Conservation (phyloP, 2,113 vertebrate species). For the Zootoca vivipara region DNA sequence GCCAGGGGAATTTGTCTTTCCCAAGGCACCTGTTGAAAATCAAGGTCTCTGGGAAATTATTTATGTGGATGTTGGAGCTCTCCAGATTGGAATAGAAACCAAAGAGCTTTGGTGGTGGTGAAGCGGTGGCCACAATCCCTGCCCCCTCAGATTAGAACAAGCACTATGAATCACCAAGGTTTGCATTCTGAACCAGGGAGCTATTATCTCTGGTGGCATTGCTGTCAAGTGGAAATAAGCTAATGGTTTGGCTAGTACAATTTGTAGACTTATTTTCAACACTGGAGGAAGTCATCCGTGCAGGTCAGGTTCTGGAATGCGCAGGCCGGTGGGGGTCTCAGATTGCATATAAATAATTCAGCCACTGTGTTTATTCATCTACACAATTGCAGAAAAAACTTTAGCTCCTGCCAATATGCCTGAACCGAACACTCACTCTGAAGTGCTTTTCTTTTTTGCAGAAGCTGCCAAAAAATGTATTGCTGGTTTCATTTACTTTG, state of each 20-base stretch:
- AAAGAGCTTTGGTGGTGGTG: neutral
- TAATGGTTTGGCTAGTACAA: neutral
- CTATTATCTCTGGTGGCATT: neutral
- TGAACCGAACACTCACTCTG: neutral
- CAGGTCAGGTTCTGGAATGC: neutral
- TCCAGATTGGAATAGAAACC: neutral
- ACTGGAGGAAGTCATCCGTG: neutral
- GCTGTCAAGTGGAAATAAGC: neutral
- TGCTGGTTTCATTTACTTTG: neutral
- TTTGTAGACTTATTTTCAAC: neutral
- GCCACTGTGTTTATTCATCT: neutral
- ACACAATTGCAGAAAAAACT: neutral
- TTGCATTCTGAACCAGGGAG: neutral
- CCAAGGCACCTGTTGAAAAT: neutral
- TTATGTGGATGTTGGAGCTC: neutral
- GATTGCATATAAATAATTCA: constrained; percentile 1
- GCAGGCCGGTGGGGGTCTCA: neutral
- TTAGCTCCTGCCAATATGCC: neutral
- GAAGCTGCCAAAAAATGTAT: neutral
- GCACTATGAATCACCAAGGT: neutral
- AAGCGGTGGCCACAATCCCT: neutral
- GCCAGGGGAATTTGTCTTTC: neutral
- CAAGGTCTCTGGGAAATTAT: neutral
- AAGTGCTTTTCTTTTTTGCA: neutral
- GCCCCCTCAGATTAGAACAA: neutral